Conservation (phyloP, 2,888 invertebrate species). For the Pachliopta kotzebuea region DNA sequence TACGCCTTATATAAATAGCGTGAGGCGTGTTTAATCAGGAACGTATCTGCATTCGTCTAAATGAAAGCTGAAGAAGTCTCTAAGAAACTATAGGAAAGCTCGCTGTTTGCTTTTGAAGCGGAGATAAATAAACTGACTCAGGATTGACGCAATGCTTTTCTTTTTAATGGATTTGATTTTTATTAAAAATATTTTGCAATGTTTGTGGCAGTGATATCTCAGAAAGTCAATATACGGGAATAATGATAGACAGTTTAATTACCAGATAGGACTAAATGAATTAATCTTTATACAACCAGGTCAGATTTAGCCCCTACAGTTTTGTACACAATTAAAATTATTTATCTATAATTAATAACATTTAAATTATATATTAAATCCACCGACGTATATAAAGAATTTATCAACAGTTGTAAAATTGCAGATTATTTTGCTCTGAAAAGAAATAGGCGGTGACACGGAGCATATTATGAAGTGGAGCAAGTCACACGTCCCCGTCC, state of each 20-base stretch:
- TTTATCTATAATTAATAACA: too few relatives aligned
- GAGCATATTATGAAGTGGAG: slow-evolving; percentile 19
- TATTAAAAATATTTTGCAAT: background rate
- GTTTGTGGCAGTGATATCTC: background rate
- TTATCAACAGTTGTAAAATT: background rate
- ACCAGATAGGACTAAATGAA: too few relatives aligned
- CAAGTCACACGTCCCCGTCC: slow-evolving; percentile 48
- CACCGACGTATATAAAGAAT: background rate
- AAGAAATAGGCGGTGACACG: slow-evolving; percentile 11
- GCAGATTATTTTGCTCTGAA: slow-evolving; percentile 13
- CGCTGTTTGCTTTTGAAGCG: slow-evolving; percentile 54
- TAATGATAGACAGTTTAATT: too few relatives aligned
- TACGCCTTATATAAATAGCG: slow-evolving; percentile 64
- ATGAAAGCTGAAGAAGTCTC: slow-evolving; percentile 72
- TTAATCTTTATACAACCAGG: too few relatives aligned
- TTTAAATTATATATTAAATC: background rate
- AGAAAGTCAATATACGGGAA: background rate
- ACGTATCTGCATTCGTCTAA: slow-evolving; percentile 70
- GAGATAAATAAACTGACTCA: slow-evolving; percentile 50
- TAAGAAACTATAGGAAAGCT: slow-evolving; percentile 65
- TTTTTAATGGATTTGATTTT: slow-evolving; percentile 37
- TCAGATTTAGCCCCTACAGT: too few relatives aligned
- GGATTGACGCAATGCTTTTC: slow-evolving; percentile 30
- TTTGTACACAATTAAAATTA: too few relatives aligned
- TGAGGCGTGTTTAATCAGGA: slow-evolving; percentile 63